These are phyloP conservation scores for Caenorhabditis doughertyi DNA, from an alignment of 2,888 invertebrate species.

Conservation along the genomic window DNA sequence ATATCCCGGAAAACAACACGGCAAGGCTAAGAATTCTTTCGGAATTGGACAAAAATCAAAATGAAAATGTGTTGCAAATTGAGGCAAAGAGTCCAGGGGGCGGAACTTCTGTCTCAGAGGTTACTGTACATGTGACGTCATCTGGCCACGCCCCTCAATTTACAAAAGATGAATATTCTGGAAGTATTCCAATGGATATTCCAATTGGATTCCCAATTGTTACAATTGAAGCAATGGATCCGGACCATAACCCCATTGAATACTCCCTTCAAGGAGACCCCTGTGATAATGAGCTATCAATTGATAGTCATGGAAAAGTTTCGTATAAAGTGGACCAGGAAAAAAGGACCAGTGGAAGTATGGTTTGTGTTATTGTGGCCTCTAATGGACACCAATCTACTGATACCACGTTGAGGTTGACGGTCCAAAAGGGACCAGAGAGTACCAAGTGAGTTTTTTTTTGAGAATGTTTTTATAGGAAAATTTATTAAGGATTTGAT, in stretches of 20 bases:
- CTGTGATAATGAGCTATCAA: conserved; percentile 54
- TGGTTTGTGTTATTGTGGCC: conserved; percentile 60
- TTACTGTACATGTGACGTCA: conserved; percentile 40
- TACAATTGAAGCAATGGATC: conserved; percentile 64
- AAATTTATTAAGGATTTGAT: too few relatives aligned
- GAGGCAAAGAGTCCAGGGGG: too few relatives aligned
- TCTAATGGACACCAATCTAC: conserved; percentile 56
- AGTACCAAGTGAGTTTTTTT: conserved; percentile 46
- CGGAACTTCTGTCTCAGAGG: conserved; percentile 39
- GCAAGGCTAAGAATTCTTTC: conserved; percentile 42
- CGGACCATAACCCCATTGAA: conserved; percentile 46
- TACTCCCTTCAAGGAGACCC: conserved; percentile 59
- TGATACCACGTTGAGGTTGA: conserved; percentile 39
- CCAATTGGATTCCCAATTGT: conserved; percentile 62
- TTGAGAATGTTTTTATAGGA: too few relatives aligned
- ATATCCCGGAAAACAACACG: conserved; percentile 27
- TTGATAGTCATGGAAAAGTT: conserved; percentile 60
- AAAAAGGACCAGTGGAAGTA: conserved; percentile 29
- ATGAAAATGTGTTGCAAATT: conserved; percentile 36
- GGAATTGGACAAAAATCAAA: conserved; percentile 23
- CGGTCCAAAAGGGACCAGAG: conserved; percentile 14
- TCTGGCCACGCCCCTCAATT: conserved; percentile 26
- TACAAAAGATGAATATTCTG: conserved; percentile 37
- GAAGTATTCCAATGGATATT: conserved; percentile 44
- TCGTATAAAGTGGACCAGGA: conserved; percentile 28